Evolutionary conservation across 2,113 vertebrate genomes (phyloP).

Genomic region (Cricetomys ansorgei): DNA sequence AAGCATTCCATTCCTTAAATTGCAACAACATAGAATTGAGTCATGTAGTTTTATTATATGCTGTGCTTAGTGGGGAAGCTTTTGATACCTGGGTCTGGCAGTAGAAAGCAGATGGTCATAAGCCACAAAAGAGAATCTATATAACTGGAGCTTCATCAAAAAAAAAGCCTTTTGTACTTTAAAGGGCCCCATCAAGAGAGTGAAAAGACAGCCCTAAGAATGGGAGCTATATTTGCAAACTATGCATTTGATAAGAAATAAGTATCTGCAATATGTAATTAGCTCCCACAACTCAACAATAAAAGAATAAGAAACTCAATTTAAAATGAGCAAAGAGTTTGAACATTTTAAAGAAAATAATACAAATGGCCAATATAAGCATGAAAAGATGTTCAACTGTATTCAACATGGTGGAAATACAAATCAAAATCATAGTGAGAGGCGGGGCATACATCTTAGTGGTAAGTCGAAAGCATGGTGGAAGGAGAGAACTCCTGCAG

Average conservation of each 20-base stretch:
- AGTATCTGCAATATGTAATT: background rate
- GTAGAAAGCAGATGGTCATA: background rate
- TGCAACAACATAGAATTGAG: background rate
- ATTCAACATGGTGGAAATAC: background rate
- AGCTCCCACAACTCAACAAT: slow-evolving; percentile 20
- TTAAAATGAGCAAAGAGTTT: slow-evolving; percentile 36
- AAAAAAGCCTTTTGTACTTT: background rate
- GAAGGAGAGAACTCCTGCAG: background rate
- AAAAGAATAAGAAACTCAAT: slow-evolving; percentile 6
- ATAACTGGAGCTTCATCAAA: background rate
- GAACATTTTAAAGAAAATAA: slow-evolving; percentile 29
- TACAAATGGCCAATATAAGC: background rate
- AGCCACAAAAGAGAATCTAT: background rate
- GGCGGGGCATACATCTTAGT: background rate
- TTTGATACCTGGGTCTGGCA: background rate
- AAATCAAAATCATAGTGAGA: slow-evolving; percentile 18
- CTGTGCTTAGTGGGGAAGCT: background rate
- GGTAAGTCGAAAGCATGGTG: background rate
- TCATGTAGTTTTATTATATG: background rate
- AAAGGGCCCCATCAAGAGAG: background rate
- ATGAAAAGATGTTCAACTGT: background rate
- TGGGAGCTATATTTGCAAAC: background rate
- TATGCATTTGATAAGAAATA: background rate
- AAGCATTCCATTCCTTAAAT: background rate
- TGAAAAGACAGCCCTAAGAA: background rate